Evolutionary conservation across 1,140 invertebrate genomes (phyloP).

Genomic region (Megalopta genalis): DNA sequence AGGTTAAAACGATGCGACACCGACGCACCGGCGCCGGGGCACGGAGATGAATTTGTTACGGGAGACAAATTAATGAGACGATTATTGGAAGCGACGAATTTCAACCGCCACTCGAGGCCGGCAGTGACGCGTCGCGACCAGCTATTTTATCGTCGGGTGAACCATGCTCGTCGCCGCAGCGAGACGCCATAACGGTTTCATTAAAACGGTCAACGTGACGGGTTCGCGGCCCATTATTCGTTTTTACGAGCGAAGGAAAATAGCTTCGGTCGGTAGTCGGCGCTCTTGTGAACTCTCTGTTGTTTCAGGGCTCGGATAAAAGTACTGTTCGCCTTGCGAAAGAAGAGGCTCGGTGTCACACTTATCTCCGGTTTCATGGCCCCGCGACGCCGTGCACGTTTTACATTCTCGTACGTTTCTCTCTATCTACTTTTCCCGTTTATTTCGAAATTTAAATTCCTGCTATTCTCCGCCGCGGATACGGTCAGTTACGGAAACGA

Average conservation of each 20-base stretch:
- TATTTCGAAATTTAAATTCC: no score
- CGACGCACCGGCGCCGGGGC: not conserved
- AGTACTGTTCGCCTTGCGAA: not conserved
- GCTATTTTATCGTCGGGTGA: constrained; percentile 40
- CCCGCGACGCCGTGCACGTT: no score
- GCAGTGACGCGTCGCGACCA: constrained; percentile 10
- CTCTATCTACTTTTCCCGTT: no score
- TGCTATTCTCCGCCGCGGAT: no score
- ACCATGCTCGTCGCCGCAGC: not conserved
- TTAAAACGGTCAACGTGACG: constrained; percentile 20
- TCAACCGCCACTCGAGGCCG: not conserved
- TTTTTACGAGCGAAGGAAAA: constrained; percentile 21
- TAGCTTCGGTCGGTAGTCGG: not conserved
- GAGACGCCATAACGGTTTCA: constrained; percentile 39
- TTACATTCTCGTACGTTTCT: no score
- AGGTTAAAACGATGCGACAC: no score
- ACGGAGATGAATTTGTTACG: constrained; percentile 18
- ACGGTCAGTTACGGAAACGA: no score
- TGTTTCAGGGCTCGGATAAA: not conserved
- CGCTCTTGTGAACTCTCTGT: not conserved
- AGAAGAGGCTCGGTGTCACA: not conserved
- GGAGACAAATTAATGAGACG: constrained; percentile 32
- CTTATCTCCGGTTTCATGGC: not conserved
- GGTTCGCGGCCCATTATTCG: constrained; percentile 25
- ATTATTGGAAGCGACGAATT: constrained; percentile 37